Base-by-base conservation (phyloP, 37 sponge, comb jelly and placozoan genomes). In the Agelas oroides region DNA sequence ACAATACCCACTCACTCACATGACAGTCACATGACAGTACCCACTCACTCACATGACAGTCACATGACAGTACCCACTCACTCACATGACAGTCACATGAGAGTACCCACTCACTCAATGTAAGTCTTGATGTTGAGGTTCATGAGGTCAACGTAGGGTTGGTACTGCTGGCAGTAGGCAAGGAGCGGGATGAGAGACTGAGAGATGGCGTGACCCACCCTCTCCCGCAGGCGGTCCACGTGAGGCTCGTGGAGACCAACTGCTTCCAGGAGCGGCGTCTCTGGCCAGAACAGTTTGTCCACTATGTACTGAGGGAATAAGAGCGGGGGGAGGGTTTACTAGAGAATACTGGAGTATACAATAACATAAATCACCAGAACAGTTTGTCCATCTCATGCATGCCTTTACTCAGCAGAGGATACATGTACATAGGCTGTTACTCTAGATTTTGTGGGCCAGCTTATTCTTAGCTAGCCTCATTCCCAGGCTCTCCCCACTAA, bases 231-330 rank as follows among this genome's bases (percentile, higher is more conserved):
- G 1, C 1, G 33, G 36, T 87, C 86, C 34, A 98, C 93, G 32
- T 86, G 91, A 24, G 95, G 95, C 64, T 98, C 99, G 54, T 92
- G 86, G 6, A 76, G 89, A 16, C 99, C 99, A 25, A 98, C 97
- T 18, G 97, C 91, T 76, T 98, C 99, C 57, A 98, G 78, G 28
- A 96, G 85, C 15, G 86, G 77, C 1, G 78, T 73, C 24, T 79
- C 87, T 0, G 91, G 87, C 96, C 97, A 98, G 88, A 98, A 98
- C 70, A 96, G 62, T 65, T 92, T 80, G 60, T 94, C 97, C 88
- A 98, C 76, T 5, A 89, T 83, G 60, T 39, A 89, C 89, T 89
- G 61, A 15, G 67, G 18, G 66, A 11, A 52, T 11, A 1, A 46
- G 33, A 46, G 19, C 8, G n/a, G n/a, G n/a, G n/a, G n/a, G n/a